Conservation (phyloP, 2,113 vertebrate species). For the Zapornia atra region DNA sequence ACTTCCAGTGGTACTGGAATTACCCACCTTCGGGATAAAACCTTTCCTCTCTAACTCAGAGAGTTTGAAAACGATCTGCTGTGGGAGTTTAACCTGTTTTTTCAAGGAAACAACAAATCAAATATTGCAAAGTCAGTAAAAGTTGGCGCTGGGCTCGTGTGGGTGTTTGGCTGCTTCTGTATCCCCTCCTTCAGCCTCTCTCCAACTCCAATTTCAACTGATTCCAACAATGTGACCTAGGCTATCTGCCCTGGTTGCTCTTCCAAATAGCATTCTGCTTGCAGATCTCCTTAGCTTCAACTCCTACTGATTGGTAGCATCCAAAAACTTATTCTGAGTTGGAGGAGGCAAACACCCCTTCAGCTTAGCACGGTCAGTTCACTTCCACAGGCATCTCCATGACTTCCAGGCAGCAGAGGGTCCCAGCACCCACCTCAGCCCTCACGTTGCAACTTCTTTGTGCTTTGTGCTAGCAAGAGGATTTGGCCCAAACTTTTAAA, state of each 20-base stretch:
- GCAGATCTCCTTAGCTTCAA: not conserved
- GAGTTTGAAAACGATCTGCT: not conserved
- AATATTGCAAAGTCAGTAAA: not conserved
- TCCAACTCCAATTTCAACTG: not conserved
- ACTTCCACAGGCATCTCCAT: not conserved
- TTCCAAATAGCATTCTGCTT: not conserved
- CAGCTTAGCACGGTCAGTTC: not conserved
- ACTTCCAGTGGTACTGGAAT: not conserved
- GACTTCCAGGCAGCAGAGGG: not conserved
- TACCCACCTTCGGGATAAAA: not conserved
- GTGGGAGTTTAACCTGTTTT: not conserved
- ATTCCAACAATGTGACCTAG: not conserved
- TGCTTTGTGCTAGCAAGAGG: not conserved
- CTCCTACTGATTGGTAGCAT: not conserved
- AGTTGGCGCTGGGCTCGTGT: not conserved
- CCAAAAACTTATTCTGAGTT: not conserved
- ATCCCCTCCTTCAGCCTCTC: not conserved
- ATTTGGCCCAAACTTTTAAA: not conserved
- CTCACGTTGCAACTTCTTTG: not conserved
- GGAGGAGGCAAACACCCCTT: not conserved
- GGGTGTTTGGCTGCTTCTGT: slow-evolving; percentile 22
- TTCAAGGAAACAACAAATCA: slow-evolving; percentile 38
- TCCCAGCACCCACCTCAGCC: not conserved
- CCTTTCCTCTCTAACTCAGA: not conserved
- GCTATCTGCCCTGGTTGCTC: not conserved